Evolutionary conservation across 2,888 invertebrate genomes (phyloP), one percentile per base, ranked within the genome.

Genomic region (Nymphalis polychloros): DNA sequence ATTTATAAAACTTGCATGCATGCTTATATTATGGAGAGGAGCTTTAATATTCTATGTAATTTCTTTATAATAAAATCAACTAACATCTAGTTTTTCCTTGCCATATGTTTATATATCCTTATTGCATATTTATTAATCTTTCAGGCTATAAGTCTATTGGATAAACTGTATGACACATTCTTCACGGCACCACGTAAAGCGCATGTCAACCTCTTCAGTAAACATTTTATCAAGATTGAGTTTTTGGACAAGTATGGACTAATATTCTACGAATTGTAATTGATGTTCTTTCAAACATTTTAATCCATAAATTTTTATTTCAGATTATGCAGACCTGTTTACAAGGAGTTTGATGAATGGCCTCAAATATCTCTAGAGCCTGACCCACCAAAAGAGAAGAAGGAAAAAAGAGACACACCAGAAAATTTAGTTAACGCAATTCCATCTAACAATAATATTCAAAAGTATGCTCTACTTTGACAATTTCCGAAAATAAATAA

Each of bases 161-260:
- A 95, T 84, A 95, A 94, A 89, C 94, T 95, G 84, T 93, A 93
- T 85, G 92, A 92, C 79, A 92, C 93, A 78, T 88, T 94, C 83
- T 89, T 91, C 89, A 82, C 84, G 86, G 84, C 89, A 79, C 86
- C 86, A 76, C 89, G 87, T 84, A 94, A 94, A 87, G 89, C 94
- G 77, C 94, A 93, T 84, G 90, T 93, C 83, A 94, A 93, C 80
- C 88, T 92, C 83, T 92, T 96, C 78, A 95, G 94, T 87, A 94
- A 94, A 81, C 94, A 95, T 78, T 96, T 93, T 86, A 93, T 96
- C 81, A 96, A 96, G 93, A 95, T 96, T 84, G 96, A 96, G 83
- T 93, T 94, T 82, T 92, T 94, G 86, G 93, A 93, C 86, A 94
- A 94, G 94, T 95, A 93, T 89, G 89, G 80, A 81, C 78, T 77